phyloP scores from a whole-genome alignment of 2,113 vertebrate species.

The Gymnarchus niloticus region DNA sequence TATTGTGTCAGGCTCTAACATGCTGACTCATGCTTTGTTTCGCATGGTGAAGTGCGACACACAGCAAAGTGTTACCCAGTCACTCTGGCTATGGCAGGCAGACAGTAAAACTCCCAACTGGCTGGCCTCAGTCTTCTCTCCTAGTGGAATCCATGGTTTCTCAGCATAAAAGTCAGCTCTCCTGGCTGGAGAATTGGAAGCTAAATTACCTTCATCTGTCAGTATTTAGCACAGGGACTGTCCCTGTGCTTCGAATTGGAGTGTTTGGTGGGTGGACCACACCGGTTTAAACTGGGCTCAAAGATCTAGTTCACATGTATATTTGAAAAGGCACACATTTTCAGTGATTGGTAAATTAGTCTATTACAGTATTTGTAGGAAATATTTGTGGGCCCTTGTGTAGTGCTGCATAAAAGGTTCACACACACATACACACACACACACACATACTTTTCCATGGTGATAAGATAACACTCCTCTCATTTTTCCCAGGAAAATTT shows the following conservation, averaged over 20 bases:
- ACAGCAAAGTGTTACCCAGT: neutral
- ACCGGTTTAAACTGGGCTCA: neutral
- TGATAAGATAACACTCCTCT: constrained; percentile 39
- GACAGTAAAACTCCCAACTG: neutral
- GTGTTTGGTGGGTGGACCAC: neutral
- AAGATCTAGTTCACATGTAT: neutral
- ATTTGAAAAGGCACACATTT: neutral
- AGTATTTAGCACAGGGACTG: neutral
- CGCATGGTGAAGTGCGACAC: neutral
- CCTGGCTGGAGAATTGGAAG: neutral
- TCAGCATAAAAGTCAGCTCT: neutral
- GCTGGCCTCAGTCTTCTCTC: neutral
- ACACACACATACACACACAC: constrained; percentile 25
- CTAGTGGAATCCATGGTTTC: neutral
- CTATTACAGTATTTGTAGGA: neutral
- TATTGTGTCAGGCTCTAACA: neutral
- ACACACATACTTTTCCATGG: neutral
- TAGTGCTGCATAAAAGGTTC: neutral
- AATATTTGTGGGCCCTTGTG: neutral
- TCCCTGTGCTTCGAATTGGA: neutral
- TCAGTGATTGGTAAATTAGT: neutral
- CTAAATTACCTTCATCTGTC: neutral
- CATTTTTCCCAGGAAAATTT: constrained; percentile 23
- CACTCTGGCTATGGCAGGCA: neutral
- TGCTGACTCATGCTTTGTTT: neutral